Evolutionary conservation across 1,140 invertebrate genomes (phyloP).

Genomic region (Doryteuthis pealeii): DNA sequence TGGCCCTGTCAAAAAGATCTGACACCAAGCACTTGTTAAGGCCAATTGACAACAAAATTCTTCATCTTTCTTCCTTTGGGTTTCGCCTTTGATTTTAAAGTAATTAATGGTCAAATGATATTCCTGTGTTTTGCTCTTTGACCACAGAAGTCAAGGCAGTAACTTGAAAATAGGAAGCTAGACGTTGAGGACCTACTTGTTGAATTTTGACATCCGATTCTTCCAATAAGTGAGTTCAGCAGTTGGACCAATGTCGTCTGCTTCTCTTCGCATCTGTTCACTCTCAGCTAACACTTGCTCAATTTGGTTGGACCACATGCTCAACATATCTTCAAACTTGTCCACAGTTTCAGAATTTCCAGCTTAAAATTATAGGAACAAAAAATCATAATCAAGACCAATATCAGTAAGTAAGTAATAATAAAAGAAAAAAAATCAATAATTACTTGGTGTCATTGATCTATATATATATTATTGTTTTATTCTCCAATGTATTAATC

Average conservation of each 20-base stretch:
- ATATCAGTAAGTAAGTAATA: neutral
- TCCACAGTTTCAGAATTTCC: slow-evolving; percentile 54
- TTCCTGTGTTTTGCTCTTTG: too few relatives aligned
- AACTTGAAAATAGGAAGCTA: slow-evolving; percentile 68
- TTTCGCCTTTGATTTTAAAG: too few relatives aligned
- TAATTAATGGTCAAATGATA: too few relatives aligned
- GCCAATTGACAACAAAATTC: too few relatives aligned
- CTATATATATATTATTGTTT: too few relatives aligned
- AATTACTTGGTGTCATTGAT: neutral
- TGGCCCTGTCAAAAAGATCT: too few relatives aligned
- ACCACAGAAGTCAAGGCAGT: too few relatives aligned
- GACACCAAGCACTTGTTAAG: too few relatives aligned
- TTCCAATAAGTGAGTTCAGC: slow-evolving; percentile 97
- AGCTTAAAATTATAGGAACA: slow-evolving; percentile 65
- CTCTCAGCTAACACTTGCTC: slow-evolving; percentile 60
- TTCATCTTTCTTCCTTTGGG: too few relatives aligned
- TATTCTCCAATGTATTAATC: too few relatives aligned
- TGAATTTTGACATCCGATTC: slow-evolving; percentile 87
- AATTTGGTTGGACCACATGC: slow-evolving; percentile 59
- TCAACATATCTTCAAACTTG: slow-evolving; percentile 55
- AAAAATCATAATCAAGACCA: neutral
- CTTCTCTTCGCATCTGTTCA: slow-evolving; percentile 83
- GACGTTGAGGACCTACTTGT: slow-evolving; percentile 58
- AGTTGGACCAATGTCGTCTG: slow-evolving; percentile 85
- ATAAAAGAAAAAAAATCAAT: neutral